These are phyloP conservation scores for Mylabris phalerata DNA, from an alignment of 1,140 invertebrate genomes.

Conservation along the genomic window DNA sequence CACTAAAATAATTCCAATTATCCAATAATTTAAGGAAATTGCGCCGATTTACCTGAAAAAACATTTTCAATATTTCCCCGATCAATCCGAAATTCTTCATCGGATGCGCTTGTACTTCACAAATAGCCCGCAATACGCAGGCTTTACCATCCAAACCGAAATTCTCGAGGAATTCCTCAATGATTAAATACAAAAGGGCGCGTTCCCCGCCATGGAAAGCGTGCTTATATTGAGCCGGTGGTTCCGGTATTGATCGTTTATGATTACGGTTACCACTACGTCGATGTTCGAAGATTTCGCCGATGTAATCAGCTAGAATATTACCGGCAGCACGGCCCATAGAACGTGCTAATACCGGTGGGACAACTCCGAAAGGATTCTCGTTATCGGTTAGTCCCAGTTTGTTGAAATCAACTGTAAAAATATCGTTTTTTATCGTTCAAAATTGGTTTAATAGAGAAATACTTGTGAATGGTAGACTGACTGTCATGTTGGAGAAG, in stretches of 20 bases:
- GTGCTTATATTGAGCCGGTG: constrained; percentile 34
- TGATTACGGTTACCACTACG: constrained; percentile 39
- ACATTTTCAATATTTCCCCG: constrained; percentile 71
- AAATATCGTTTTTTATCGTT: constrained; percentile 1
- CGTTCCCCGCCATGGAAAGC: constrained; percentile 71
- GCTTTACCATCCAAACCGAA: constrained; percentile 75
- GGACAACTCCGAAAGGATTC: constrained; percentile 74
- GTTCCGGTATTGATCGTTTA: constrained; percentile 45
- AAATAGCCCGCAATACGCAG: constrained; percentile 74
- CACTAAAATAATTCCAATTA: constrained; percentile 46
- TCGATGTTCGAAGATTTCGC: constrained; percentile 58
- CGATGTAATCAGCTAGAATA: constrained; percentile 58
- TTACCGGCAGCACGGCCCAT: constrained; percentile 63
- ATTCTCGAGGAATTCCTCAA: constrained; percentile 67
- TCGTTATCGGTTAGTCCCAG: constrained; percentile 76
- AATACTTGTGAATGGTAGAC: constrained; percentile 82
- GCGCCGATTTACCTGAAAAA: constrained; percentile 60
- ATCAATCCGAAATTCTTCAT: constrained; percentile 68
- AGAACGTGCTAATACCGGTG: constrained; percentile 59
- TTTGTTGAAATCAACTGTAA: constrained; percentile 73
- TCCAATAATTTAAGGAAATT: neutral
- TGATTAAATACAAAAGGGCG: constrained; percentile 64
- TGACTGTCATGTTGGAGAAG: constrained; percentile 75
- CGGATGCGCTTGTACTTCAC: constrained; percentile 74
- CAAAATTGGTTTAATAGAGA: neutral